phyloP scores from a whole-genome alignment of 2,113 vertebrate genomes.

The Cettia cetti region DNA sequence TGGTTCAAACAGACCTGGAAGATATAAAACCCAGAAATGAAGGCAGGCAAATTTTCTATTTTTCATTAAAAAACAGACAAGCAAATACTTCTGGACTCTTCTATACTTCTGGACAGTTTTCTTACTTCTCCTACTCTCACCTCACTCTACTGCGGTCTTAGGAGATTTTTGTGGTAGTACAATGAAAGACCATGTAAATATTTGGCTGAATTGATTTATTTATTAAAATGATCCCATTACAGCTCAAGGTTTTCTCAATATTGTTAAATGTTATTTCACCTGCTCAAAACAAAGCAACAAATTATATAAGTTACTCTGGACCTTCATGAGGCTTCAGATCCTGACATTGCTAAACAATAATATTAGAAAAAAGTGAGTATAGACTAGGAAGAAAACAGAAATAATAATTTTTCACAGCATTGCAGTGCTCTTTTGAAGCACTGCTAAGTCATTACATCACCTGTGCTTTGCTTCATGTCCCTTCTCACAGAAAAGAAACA shows the following conservation, averaged over 20 bases:
- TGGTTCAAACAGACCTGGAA: not conserved
- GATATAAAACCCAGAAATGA: not conserved
- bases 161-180: not conserved
- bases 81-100: not conserved
- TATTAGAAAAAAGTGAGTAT: not conserved
- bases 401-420: not conserved
- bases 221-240: slow-evolving; percentile 17
- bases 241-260: not conserved
- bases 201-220: not conserved
- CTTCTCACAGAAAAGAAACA: not conserved
- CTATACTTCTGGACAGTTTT: not conserved
- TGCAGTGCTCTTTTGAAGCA: not conserved
- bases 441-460: not conserved
- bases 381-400: not conserved
- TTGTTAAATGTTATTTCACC: not conserved
- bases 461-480: not conserved
- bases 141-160: not conserved
- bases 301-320: not conserved
- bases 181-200: slow-evolving; percentile 7
- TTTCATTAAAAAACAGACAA: slow-evolving; percentile 14
- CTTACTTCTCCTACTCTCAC: not conserved
- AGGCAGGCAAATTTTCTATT: not conserved
- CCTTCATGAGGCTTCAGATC: not conserved
- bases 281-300: not conserved
- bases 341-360: not conserved